phyloP scores from a whole-genome alignment of 2,113 vertebrate genomes.

The Pitta sordida region DNA sequence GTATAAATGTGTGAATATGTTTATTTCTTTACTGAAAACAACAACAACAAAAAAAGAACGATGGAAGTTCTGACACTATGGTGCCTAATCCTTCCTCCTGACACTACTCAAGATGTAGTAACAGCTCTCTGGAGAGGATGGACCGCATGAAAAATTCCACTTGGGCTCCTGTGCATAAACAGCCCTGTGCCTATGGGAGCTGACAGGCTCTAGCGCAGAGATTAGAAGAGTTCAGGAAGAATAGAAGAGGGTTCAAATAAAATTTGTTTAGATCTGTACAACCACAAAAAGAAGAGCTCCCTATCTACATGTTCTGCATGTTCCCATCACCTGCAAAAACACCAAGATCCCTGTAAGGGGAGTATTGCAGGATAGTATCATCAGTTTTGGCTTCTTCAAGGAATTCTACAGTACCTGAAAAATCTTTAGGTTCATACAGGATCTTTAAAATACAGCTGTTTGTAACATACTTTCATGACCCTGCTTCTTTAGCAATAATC shows the following conservation, averaged over 20 bases:
- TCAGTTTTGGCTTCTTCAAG: background rate
- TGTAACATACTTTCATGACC: fast-evolving
- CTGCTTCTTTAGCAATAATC: background rate
- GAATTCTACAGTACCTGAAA: background rate
- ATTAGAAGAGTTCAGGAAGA: fast-evolving
- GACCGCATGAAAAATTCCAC: background rate
- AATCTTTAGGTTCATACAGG: background rate
- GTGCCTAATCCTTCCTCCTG: background rate
- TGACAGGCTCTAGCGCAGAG: background rate
- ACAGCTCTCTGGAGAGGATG: background rate
- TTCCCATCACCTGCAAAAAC: background rate
- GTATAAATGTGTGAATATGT: background rate
- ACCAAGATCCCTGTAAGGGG: background rate
- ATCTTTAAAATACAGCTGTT: background rate
- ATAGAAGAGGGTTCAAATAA: background rate
- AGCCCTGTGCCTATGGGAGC: background rate
- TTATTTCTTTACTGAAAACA: background rate
- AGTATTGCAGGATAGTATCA: background rate
- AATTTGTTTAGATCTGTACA: background rate
- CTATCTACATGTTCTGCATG: background rate
- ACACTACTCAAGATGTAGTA: background rate
- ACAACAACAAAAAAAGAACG: background rate
- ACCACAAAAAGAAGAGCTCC: background rate
- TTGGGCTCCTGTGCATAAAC: background rate
- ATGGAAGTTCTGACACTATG: background rate